Percentiles rank a stretch among this genome's conserved stretches.
phyloP scores from a whole-genome alignment of 2,888 invertebrate genomes.

The Orthosia incerta region DNA sequence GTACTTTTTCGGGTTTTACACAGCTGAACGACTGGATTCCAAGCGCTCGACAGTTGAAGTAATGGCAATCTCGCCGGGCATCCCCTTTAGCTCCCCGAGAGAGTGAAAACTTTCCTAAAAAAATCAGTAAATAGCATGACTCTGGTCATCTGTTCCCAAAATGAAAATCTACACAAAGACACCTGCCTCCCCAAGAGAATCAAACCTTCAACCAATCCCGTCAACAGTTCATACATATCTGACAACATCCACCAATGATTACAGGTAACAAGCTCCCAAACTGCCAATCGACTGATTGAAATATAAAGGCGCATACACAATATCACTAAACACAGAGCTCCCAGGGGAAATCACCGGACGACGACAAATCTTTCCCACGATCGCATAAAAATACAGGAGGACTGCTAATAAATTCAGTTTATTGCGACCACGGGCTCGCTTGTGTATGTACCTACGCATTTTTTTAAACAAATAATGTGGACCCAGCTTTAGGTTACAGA shows the following conservation, averaged over 20 bases:
- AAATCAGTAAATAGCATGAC: too few relatives aligned
- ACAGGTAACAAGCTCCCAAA: conserved; percentile 60
- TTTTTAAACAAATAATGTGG: conserved; percentile 67
- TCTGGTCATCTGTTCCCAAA: too few relatives aligned
- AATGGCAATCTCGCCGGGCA: too few relatives aligned
- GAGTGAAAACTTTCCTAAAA: too few relatives aligned
- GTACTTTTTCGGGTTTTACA: too few relatives aligned
- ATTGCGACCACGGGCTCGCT: conserved; percentile 75
- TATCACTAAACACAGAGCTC: conserved; percentile 78
- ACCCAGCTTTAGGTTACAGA: conserved; percentile 65
- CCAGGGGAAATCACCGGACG: conserved; percentile 81
- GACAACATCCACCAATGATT: conserved; percentile 40
- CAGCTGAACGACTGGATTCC: too few relatives aligned
- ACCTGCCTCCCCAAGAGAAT: conserved; percentile 6
- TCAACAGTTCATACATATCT: conserved; percentile 27
- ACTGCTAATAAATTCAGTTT: conserved; percentile 81
- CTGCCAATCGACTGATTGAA: conserved; percentile 73
- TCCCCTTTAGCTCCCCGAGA: too few relatives aligned
- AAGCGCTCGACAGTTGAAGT: too few relatives aligned
- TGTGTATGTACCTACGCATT: conserved; percentile 49
- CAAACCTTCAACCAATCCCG: conserved; percentile 7
- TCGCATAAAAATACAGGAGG: conserved; percentile 77
- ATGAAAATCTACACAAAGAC: background rate
- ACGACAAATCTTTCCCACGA: conserved; percentile 82
- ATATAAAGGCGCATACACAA: conserved; percentile 78